Conservation (phyloP, 2,797 vertebrate species). For the Etheostoma nigrum region DNA sequence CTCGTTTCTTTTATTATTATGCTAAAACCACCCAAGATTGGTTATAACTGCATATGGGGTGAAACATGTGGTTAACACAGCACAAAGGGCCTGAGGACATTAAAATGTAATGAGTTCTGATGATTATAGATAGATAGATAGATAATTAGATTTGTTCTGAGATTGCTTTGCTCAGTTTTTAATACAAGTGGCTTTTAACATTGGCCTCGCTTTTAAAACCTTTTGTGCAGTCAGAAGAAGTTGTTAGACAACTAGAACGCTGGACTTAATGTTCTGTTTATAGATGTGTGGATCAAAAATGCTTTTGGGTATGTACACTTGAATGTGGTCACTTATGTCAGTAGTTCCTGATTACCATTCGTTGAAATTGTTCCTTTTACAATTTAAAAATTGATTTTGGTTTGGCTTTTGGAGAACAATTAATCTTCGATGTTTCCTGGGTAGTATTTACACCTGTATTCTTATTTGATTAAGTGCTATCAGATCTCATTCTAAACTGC, state of each 20-base stretch:
- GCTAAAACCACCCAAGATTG: conserved; percentile 37
- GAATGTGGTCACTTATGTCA: neutral
- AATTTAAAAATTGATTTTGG: too few species aligned
- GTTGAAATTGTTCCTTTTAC: too few species aligned
- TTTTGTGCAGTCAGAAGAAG: conserved; percentile 10
- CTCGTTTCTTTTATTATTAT: conserved; percentile 24
- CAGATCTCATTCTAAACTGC: neutral
- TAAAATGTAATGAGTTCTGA: conserved; percentile 40
- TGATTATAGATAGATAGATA: conserved; percentile 38
- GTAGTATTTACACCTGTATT: neutral
- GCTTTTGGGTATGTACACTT: neutral
- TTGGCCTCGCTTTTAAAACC: neutral
- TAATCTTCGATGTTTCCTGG: neutral
- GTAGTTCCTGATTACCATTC: neutral
- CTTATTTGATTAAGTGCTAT: neutral
- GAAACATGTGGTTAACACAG: conserved; percentile 40
- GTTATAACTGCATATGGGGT: conserved; percentile 15
- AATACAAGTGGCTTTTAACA: conserved; percentile 2
- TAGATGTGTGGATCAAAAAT: neutral
- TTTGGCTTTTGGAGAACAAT: neutral
- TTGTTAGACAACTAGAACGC: neutral
- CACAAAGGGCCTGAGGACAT: conserved; percentile 28
- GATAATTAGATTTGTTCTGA: conserved; percentile 19
- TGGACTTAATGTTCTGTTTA: neutral
- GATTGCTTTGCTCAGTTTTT: conserved; percentile 22